These are phyloP conservation scores for Gavia stellata DNA, from an alignment of 2,113 vertebrate genomes.

Conservation along the genomic window DNA sequence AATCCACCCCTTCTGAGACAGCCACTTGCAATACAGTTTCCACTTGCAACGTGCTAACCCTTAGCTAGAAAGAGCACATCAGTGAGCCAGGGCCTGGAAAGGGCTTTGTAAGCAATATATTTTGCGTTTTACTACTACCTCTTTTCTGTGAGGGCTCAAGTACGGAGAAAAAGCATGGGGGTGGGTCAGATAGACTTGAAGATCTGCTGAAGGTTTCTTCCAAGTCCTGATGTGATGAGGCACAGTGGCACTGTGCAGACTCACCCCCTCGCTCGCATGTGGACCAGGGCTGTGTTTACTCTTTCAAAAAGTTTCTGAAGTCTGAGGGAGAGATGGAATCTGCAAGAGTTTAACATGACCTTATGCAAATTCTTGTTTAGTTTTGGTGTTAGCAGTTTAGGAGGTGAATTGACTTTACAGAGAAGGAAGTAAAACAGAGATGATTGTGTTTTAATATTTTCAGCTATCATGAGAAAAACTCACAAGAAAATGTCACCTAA, in stretches of 20 bases:
- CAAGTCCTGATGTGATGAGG: background rate
- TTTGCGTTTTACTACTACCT: background rate
- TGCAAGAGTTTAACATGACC: background rate
- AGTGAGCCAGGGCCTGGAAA: background rate
- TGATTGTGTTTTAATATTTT: background rate
- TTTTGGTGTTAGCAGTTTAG: background rate
- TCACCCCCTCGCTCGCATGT: accelerated
- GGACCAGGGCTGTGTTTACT: background rate
- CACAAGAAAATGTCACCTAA: background rate
- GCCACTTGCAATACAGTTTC: background rate
- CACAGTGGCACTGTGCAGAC: background rate
- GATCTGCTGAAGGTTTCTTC: background rate
- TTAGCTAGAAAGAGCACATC: background rate
- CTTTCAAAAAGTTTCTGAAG: background rate
- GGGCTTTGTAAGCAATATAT: background rate
- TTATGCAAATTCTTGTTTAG: background rate
- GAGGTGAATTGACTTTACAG: background rate
- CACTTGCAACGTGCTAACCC: background rate
- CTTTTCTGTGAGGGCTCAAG: background rate
- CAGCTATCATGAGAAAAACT: background rate
- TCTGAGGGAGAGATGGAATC: background rate
- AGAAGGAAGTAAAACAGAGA: background rate
- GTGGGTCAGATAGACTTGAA: background rate
- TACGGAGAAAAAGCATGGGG: background rate
- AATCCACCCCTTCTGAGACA: background rate